Evolutionary conservation across 1,140 invertebrate species (phyloP), one percentile per base, ranked within the genome.

Genomic region (Zaprionus capensis): DNA sequence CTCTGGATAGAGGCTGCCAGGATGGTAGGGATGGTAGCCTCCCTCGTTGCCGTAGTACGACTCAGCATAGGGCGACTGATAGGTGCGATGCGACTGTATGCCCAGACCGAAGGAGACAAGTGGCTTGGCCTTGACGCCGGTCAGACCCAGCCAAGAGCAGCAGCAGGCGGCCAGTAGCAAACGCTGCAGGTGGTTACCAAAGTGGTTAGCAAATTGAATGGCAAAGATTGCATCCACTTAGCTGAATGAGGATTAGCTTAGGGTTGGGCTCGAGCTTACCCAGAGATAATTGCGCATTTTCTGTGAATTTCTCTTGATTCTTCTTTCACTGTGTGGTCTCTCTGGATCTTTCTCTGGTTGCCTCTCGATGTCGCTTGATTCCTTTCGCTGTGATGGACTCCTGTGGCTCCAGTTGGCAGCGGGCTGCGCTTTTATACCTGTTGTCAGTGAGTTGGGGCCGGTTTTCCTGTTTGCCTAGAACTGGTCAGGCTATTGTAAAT

Each of bases 231-330:
- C 26, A n/a, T 28, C 9, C n/a, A 31, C n/a, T 63, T 36, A 20
- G 15, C 15, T 26, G 20, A 7, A 28, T 28, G 11, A 20, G 20
- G 2, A 17, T 20, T 46, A 9, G 46, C 17, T 38, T 17, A 7
- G 15, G 38, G 38, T 38, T 26, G 15, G 6, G 22, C 4, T 51
- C 5, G 28, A 53, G 31, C 77, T 58, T 80, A 86, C 80, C 80
- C 79, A 73, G 24, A 80, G 58, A 71, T 67, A 86, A 82, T 69
- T 87, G 71, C 70, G 80, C 80, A 86, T 86, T 81, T 78, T 75
- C 20, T 76, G 24, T 22, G n/a, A 17, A 22, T 9, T 63, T 58
- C 4, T 4, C 24, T 71, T 49, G 46, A 24, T 22, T 63, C 26
- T 17, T n/a, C 28, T 53, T 64, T n/a, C 49, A 41, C 17, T 41